Base-by-base conservation (phyloP, 2,888 invertebrate genomes). In the Amitus sp. region DNA sequence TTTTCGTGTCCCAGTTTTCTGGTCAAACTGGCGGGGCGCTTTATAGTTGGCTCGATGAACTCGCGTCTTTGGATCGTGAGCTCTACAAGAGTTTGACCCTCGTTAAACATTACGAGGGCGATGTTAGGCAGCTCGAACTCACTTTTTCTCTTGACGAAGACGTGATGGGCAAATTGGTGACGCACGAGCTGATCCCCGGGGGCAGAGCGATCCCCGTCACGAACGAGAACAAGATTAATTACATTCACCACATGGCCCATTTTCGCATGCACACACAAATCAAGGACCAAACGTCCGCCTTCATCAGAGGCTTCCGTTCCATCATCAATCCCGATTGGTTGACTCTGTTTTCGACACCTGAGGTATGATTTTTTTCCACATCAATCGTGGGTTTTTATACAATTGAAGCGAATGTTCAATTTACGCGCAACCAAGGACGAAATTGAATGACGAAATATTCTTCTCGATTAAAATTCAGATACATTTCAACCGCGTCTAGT, bases 211-310 rank as follows among this genome's bases (percentile, higher is more conserved):
- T 96, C 45, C 88, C 94, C 1, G 98, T 99, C 17, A 96, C 94
- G 1, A 96, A 97, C 83, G 96, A 97, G 79, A 99, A 98, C 84
- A 98, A 96, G 84, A 97, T 99, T 70, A 94, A 95, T 78, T 99
- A 99, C 82, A 96, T 99, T 50, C 99, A 99, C 82, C 86, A 95
- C 77, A 96, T 97, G 95, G 99, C 99, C 0, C 96, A 97, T 83
- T 98, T 98, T 82, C 90, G 97, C 65, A 98, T 99, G 95, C 95
- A 98, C 81, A 91, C 93, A 6, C 98, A 98, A 85, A 99, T 99
- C 67, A 93, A 94, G 76, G 96, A 98, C 69, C 99, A 99, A 84
- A 96, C 97, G 0, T 89, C 92, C 43, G 96, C 98, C 5, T 99
- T 99, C 79, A 96, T 98, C 66, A 90, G 93, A 74, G 99, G 98